Evolutionary conservation across 2,113 vertebrate species (phyloP).

Genomic region (Chionodraco myersi): DNA sequence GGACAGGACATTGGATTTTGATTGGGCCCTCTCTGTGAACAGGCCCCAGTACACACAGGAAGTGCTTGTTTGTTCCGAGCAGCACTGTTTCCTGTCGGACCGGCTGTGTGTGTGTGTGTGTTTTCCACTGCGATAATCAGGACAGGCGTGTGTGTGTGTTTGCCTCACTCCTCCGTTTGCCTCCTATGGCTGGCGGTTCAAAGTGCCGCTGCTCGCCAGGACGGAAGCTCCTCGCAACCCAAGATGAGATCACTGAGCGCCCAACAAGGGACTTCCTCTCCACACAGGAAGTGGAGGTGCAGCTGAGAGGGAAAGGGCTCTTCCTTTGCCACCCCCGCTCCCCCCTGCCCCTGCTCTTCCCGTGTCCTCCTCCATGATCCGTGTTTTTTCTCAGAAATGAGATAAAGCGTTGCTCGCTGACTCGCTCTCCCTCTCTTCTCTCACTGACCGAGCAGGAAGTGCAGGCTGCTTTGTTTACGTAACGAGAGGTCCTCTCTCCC

Average conservation of each 20-base stretch:
- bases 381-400: constrained; percentile 76
- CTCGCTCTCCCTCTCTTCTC: constrained; percentile 32
- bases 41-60: constrained; percentile 81
- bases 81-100: constrained; percentile 78
- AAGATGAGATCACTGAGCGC: constrained; percentile 74
- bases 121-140: constrained; percentile 81
- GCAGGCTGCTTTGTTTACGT: constrained; percentile 73
- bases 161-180: constrained; percentile 25
- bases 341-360: constrained; percentile 49
- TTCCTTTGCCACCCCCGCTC: constrained; percentile 66
- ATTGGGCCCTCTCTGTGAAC: constrained; percentile 81
- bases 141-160: constrained; percentile 37
- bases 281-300: constrained; percentile 76
- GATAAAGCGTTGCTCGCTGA: constrained; percentile 51
- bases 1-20: constrained; percentile 81
- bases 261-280: constrained; percentile 79
- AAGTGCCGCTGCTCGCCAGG: constrained; percentile 55
- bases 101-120: constrained; percentile 78
- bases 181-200: constrained; percentile 64
- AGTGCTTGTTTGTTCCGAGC: constrained; percentile 87
- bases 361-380: constrained; percentile 70
- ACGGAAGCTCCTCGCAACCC: constrained; percentile 66
- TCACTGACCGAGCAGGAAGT: constrained; percentile 67
- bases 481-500: constrained; percentile 68
- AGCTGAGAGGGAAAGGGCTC: constrained; percentile 81